Evolutionary conservation across 2,113 vertebrate species (phyloP).

Genomic region (Eupsittula cactorum): DNA sequence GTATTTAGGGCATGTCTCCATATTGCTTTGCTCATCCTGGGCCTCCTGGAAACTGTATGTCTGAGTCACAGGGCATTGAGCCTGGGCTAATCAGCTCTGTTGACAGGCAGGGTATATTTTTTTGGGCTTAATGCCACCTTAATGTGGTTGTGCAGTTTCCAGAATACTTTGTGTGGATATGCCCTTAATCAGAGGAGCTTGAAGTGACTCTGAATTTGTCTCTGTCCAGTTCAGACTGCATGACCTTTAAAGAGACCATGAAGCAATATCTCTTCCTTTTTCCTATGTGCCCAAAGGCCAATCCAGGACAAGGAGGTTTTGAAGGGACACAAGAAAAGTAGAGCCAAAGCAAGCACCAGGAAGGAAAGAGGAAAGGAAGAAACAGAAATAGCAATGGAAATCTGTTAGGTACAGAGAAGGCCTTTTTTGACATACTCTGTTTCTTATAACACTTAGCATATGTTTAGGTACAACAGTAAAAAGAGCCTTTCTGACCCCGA

Average conservation of each 20-base stretch:
- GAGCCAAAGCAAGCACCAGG: constrained; percentile 16
- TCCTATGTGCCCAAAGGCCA: background rate
- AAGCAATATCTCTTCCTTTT: constrained; percentile 10
- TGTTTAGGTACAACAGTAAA: background rate
- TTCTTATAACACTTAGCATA: background rate
- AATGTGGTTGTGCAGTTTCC: background rate
- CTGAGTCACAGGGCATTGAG: background rate
- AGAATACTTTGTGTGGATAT: background rate
- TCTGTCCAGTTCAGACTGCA: background rate
- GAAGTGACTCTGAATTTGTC: background rate
- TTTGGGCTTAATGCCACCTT: background rate
- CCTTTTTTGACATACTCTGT: background rate
- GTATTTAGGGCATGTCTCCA: background rate
- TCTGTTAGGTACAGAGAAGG: background rate
- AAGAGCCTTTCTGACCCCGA: background rate
- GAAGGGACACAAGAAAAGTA: background rate
- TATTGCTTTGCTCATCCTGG: background rate
- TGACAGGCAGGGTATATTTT: constrained; percentile 23
- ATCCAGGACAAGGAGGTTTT: constrained; percentile 5
- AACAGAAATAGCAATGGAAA: background rate
- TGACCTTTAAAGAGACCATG: background rate
- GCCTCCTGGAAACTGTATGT: background rate
- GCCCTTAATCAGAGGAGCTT: background rate
- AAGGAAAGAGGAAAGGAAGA: background rate
- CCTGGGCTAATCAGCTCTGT: background rate